Evolutionary conservation across 2,888 invertebrate species (phyloP).

Genomic region (Glyphotaelius pellucidus): DNA sequence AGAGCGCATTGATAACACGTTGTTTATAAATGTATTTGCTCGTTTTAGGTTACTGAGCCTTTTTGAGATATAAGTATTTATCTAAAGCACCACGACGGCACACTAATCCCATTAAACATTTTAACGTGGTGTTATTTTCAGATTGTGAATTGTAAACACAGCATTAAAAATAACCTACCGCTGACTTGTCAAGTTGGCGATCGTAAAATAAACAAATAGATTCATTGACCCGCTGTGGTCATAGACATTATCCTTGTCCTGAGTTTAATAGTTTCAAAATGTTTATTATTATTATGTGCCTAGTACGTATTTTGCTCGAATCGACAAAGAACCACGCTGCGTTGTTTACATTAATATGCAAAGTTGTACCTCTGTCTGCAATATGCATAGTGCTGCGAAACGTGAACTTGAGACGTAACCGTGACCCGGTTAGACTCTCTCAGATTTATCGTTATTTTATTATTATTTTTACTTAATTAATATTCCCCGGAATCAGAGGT

Average conservation of each 20-base stretch:
- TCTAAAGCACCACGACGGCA: not conserved
- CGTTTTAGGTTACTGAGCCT: not conserved
- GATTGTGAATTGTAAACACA: not conserved
- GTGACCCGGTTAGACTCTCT: not conserved
- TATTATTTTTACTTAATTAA: not conserved
- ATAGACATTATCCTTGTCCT: not conserved
- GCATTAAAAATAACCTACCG: not conserved
- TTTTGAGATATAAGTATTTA: not conserved
- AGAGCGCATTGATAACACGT: not conserved
- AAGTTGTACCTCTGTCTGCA: not conserved
- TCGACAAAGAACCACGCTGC: not conserved
- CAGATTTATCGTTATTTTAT: not conserved
- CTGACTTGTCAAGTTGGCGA: not conserved
- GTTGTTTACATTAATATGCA: not conserved
- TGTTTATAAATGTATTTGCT: not conserved
- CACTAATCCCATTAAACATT: not conserved
- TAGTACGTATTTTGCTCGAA: not conserved
- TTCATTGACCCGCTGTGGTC: not conserved
- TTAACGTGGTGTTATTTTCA: not conserved
- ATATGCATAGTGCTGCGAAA: not conserved
- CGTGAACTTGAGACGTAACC: not conserved
- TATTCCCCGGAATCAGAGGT: not conserved
- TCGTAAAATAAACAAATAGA: not conserved
- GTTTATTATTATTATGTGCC: not conserved
- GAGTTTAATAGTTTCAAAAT: not conserved